Evolutionary conservation across 2,888 invertebrate species (phyloP), one percentile per base, ranked within the genome.

Genomic region (Sarcophaga variegata): DNA sequence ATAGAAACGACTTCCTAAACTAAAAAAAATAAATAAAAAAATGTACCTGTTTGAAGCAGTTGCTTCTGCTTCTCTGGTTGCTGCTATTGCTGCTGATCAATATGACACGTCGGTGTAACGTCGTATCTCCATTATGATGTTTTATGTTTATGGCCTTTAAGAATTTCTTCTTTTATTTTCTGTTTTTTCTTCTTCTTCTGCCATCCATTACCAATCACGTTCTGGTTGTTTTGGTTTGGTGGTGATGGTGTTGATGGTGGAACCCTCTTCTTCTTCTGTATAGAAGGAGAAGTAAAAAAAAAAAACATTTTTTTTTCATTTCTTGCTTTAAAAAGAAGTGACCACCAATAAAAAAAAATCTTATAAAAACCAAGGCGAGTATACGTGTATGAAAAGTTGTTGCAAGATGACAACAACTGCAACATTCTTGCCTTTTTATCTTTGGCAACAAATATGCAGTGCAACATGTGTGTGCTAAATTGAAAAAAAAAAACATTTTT

Each of bases 381-480:
- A 8, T 37, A 37, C 37, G 0, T 8, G 37, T 37, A 37, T 37
- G 10, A 37, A 37, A 10, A 37, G 37, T 71, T 47, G 64, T 82
- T 63, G 70, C 64, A 64, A 64, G 72, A 72, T 67, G 6, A 59
- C 66, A 72, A 70, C 64, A 70, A 82, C 63, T 82, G 71, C 77
- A 77, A 77, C 82, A 77, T 83, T 83, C 77, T 72, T 77, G 60
- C 64, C 14, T 25, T 63, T 22, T 63, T 71, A 64, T 77, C 54
- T 54, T 54, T 54, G 54, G 17, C 54, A 17, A 17, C 76, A 76
- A 47, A 76, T 17, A 69, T 67, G 63, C 45, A n/a, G 37, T 72
- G 71, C 75, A 86, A 71, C 84, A 84, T 87, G 87, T 87, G 81
- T 87, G 87, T 87, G 87, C 87, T 84, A 84, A 87, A 87, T 87